These are phyloP conservation scores for Zoanthus solanderi DNA, from an alignment of 92 coral and sea anemone genomes.

Conservation along the genomic window DNA sequence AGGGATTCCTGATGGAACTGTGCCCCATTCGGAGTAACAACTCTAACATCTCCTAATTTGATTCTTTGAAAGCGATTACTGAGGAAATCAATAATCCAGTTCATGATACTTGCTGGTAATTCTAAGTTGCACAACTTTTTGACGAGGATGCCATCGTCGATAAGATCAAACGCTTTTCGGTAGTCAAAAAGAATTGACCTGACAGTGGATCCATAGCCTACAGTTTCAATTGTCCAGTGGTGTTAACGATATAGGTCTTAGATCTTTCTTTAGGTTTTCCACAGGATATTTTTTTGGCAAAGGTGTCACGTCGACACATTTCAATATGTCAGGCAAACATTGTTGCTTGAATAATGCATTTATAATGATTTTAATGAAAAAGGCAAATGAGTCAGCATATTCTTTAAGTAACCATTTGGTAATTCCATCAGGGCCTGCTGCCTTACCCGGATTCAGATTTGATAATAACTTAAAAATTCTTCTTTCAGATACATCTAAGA, in stretches of 20 bases:
- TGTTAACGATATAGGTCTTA: conserved; percentile 14
- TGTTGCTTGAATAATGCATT: conserved; percentile 32
- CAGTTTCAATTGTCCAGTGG: too few species aligned
- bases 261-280: conserved; percentile 37
- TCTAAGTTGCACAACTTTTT: too few species aligned
- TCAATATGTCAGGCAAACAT: neutral
- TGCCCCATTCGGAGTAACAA: too few species aligned
- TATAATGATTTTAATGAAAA: conserved; percentile 14
- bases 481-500: neutral
- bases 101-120: too few species aligned
- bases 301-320: neutral
- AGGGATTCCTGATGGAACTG: too few species aligned
- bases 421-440: conserved; percentile 12
- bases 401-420: neutral
- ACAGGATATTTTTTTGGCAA: conserved; percentile 22
- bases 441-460: neutral
- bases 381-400: neutral
- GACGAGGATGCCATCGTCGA: too few species aligned
- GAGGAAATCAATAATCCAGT: too few species aligned
- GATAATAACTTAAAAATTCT: conserved; percentile 2
- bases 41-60: too few species aligned
- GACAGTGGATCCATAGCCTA: too few species aligned
- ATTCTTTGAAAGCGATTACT: too few species aligned
- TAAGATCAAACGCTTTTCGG: too few species aligned
- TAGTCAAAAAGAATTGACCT: too few species aligned